phyloP scores from a whole-genome alignment of 2,797 vertebrate genomes.

The Manis crassicaudata region DNA sequence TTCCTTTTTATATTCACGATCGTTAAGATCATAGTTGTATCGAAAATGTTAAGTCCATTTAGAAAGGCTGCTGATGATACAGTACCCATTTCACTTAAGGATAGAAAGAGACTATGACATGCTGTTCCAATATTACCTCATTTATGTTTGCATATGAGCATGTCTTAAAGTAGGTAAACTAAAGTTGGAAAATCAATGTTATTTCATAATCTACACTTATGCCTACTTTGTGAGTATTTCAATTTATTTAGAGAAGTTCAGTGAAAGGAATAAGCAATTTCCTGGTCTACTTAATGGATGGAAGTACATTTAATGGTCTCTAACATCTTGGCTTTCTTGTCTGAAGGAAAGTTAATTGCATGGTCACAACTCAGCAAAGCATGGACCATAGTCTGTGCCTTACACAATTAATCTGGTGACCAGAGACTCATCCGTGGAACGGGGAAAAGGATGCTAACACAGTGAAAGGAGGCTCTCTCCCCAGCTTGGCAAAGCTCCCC shows the following conservation, averaged over 20 bases:
- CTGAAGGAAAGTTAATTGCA: constrained; percentile 20
- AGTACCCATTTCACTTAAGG: neutral
- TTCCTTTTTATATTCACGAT: neutral
- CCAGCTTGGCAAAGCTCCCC: neutral
- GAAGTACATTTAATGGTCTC: constrained; percentile 49
- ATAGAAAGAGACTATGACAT: neutral
- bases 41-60: neutral
- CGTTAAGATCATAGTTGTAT: neutral
- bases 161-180: neutral
- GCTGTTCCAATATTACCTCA: neutral
- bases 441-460: neutral
- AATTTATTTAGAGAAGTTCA: constrained; percentile 2
- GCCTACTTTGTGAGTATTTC: constrained; percentile 17
- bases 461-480: too few relatives aligned
- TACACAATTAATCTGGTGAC: neutral
- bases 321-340: constrained; percentile 20
- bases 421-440: neutral
- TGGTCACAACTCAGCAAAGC: neutral
- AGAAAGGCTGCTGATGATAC: neutral
- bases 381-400: neutral
- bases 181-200: constrained; percentile 40
- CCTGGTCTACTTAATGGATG: constrained; percentile 29
- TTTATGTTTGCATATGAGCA: neutral
- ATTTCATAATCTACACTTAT: constrained; percentile 5
- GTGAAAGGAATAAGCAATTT: constrained; percentile 54